These are phyloP conservation scores for Grantiella picta DNA, from an alignment of 2,113 vertebrate species.

Conservation along the genomic window DNA sequence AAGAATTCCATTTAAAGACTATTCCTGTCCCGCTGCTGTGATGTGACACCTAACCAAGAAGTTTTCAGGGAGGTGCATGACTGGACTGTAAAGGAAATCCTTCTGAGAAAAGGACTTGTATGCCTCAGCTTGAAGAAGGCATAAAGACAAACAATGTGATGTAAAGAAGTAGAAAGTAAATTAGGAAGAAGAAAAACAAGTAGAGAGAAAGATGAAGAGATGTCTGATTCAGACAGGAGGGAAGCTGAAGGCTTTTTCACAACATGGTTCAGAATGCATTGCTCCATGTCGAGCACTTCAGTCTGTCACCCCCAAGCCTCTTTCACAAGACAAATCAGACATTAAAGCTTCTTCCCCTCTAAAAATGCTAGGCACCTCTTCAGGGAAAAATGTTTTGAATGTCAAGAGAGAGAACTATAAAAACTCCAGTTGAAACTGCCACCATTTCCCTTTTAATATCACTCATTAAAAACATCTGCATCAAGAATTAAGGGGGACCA, in stretches of 20 bases:
- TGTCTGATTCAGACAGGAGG: background rate
- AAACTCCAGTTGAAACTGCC: background rate
- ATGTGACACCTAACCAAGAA: background rate
- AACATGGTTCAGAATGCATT: background rate
- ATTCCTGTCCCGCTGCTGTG: background rate
- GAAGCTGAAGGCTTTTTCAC: background rate
- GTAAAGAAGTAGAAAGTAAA: background rate
- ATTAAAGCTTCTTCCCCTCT: background rate
- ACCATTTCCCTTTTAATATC: background rate
- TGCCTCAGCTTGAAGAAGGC: background rate
- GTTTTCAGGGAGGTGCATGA: background rate
- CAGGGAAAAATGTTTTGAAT: background rate
- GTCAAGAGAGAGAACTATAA: conserved; percentile 2
- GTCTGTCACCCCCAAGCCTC: background rate
- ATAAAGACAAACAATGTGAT: background rate
- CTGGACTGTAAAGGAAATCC: background rate
- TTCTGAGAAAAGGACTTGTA: background rate
- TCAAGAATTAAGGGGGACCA: background rate
- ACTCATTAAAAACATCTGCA: conserved; percentile 24
- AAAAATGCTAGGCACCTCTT: background rate
- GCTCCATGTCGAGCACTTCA: background rate
- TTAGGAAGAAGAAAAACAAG: background rate
- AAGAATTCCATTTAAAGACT: background rate
- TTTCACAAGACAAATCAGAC: background rate
- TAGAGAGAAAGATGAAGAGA: background rate